Evolutionary conservation across 2,888 invertebrate species (phyloP).

Genomic region (Lagria hirta): DNA sequence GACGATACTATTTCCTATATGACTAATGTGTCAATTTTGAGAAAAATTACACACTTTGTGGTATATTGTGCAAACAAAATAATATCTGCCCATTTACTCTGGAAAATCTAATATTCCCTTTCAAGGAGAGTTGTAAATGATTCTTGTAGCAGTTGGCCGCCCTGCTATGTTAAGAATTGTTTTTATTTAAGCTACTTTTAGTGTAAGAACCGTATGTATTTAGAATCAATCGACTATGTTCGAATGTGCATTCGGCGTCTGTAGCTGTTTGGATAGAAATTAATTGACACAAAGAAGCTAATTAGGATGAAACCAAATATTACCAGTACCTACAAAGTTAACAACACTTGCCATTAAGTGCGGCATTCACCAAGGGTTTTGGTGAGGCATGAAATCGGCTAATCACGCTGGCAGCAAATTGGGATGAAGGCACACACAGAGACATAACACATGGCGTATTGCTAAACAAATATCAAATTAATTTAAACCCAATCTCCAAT

Average conservation of each 20-base stretch:
- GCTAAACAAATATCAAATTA: conserved; percentile 31
- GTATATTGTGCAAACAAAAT: no score
- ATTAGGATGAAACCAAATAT: conserved; percentile 26
- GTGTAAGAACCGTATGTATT: no score
- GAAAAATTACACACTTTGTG: no score
- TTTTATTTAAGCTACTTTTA: no score
- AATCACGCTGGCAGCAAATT: conserved; percentile 29
- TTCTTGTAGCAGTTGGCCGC: neutral
- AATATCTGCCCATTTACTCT: no score
- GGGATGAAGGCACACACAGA: conserved; percentile 24
- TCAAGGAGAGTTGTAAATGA: neutral
- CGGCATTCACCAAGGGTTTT: conserved; percentile 17
- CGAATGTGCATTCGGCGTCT: no score
- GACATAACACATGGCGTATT: conserved; percentile 17
- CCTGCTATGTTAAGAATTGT: neutral
- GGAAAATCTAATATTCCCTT: no score
- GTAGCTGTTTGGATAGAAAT: conserved; percentile 7
- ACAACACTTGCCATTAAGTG: conserved; percentile 23
- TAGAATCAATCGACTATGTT: no score
- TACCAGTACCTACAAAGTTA: conserved; percentile 23
- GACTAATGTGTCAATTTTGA: no score
- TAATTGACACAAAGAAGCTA: conserved; percentile 22
- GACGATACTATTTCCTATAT: no score
- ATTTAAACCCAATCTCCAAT: conserved; percentile 32
- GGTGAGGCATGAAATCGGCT: conserved; percentile 31